These are phyloP conservation scores for Lordiphosa fenestrarum DNA, from an alignment of 2,888 invertebrate genomes.

Conservation along the genomic window DNA sequence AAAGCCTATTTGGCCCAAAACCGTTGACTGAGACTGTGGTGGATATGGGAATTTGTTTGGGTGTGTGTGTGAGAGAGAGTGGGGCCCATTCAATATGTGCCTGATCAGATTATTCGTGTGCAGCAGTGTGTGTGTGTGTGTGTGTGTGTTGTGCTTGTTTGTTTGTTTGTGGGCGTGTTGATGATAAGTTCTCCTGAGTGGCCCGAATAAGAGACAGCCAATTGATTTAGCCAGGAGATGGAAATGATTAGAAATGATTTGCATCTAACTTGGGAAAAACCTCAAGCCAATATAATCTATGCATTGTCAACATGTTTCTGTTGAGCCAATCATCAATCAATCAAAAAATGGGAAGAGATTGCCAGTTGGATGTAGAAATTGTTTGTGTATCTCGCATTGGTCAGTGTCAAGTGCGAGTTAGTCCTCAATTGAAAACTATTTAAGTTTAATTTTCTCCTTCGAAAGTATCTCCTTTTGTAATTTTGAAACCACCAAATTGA, in stretches of 20 bases:
- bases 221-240: slow-evolving; percentile 19
- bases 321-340: no score
- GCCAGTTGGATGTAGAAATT: no score
- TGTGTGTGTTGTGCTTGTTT: neutral
- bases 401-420: no score
- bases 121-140: slow-evolving; percentile 7
- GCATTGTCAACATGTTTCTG: no score
- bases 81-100: slow-evolving; percentile 33
- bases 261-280: neutral
- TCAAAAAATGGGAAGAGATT: no score
- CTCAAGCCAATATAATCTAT: no score
- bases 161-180: slow-evolving; percentile 3
- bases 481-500: no score
- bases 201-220: slow-evolving; percentile 21
- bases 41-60: neutral
- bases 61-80: neutral
- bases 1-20: slow-evolving; percentile 46
- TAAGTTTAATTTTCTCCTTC: no score
- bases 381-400: no score
- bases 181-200: neutral
- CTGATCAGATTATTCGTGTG: slow-evolving; percentile 20
- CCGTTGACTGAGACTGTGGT: slow-evolving; percentile 4
- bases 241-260: slow-evolving; percentile 32
- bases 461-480: no score
- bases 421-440: no score